Evolutionary conservation across 1,140 invertebrate species (phyloP).

Genomic region (Mycetomoellerius zeteki): DNA sequence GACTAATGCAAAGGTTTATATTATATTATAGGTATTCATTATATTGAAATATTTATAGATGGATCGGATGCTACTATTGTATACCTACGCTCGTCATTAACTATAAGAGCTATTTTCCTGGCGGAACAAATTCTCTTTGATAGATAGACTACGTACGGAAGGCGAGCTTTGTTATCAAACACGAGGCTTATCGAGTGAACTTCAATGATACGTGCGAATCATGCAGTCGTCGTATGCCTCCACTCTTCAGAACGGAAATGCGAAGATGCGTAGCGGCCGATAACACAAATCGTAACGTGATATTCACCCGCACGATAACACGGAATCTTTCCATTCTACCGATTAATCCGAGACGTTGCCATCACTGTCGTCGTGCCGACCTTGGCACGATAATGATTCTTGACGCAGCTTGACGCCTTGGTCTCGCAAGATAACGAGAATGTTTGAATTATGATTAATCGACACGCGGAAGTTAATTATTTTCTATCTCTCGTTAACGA

Average conservation of each 20-base stretch:
- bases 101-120: neutral
- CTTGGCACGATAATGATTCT: conserved; percentile 54
- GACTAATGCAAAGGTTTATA: neutral
- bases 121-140: neutral
- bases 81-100: neutral
- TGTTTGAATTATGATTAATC: conserved; percentile 43
- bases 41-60: neutral
- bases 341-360: neutral
- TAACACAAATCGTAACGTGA: conserved; percentile 23
- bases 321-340: conserved; percentile 11
- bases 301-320: conserved; percentile 16
- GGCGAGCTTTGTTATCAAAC: conserved; percentile 2
- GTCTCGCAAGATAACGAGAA: conserved; percentile 34
- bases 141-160: neutral
- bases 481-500: neutral
- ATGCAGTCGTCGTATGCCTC: neutral
- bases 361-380: neutral
- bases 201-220: conserved; percentile 19
- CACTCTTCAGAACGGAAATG: neutral
- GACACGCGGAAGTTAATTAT: conserved; percentile 15
- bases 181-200: neutral
- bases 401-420: conserved; percentile 1
- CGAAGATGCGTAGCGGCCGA: neutral
- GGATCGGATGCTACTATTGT: neutral
- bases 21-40: neutral